A percentile compares a stretch with the other conserved stretches of the same genome.
Conservation (phyloP, 1,140 invertebrate genomes). For the Watersipora subatra region DNA sequence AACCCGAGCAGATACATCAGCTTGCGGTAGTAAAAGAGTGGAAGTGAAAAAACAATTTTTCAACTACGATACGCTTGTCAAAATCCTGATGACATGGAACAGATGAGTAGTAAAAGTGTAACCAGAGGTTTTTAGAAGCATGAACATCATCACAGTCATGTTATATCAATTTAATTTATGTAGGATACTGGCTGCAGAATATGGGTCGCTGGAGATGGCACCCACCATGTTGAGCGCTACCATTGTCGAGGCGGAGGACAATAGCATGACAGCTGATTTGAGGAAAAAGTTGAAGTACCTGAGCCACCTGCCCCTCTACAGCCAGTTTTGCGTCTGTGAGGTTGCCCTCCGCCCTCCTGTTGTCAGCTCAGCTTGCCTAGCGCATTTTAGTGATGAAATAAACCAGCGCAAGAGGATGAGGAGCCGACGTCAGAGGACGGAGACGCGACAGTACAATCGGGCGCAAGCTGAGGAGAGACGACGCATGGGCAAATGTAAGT, state of each 20-base stretch:
- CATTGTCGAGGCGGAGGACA: slow-evolving; percentile 68
- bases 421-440: not conserved
- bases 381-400: slow-evolving; percentile 40
- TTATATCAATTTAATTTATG: too few relatives aligned
- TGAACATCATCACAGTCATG: too few relatives aligned
- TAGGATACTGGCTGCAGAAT: slow-evolving; percentile 61
- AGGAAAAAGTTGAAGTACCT: slow-evolving; percentile 64
- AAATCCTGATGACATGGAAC: too few relatives aligned
- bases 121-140: too few relatives aligned
- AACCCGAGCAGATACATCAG: too few relatives aligned
- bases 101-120: not conserved
- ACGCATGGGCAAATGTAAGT: not conserved
- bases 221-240: slow-evolving; percentile 52
- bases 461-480: not conserved
- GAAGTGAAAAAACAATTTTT: too few relatives aligned
- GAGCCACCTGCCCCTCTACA: slow-evolving; percentile 73
- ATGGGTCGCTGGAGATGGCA: slow-evolving; percentile 63
- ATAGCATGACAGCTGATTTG: slow-evolving; percentile 62
- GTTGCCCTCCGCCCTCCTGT: slow-evolving; percentile 59
- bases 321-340: slow-evolving; percentile 78
- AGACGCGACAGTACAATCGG: not conserved
- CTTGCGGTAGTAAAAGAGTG: too few relatives aligned
- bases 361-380: slow-evolving; percentile 47
- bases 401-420: not conserved
- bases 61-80: too few relatives aligned